These are phyloP conservation scores for Percopsis omiscomaycus DNA, from an alignment of 2,797 vertebrate genomes.

Conservation along the genomic window DNA sequence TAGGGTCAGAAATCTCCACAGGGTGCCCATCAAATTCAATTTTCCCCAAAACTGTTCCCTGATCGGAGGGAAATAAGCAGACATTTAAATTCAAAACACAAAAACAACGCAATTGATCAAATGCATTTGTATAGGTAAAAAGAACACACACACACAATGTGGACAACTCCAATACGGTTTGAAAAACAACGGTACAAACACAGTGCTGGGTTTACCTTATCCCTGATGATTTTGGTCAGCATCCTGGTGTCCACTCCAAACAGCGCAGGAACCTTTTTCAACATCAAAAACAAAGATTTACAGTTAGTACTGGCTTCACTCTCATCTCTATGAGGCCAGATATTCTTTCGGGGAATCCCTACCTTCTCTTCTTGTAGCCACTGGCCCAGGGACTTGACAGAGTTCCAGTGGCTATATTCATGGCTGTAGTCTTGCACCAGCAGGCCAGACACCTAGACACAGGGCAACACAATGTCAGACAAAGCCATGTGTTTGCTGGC, in stretches of 20 bases:
- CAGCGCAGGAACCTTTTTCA: conserved; percentile 87
- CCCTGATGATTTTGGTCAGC: conserved; percentile 91
- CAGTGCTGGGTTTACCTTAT: conserved; percentile 79
- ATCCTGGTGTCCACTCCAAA: conserved; percentile 94
- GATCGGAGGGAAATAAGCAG: conserved; percentile 13
- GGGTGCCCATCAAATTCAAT: conserved; percentile 95
- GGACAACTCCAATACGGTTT: no score
- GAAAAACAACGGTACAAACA: no score
- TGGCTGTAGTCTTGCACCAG: conserved; percentile 90
- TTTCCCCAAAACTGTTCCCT: conserved; percentile 94
- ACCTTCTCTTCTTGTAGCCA: conserved; percentile 95
- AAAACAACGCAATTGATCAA: neutral
- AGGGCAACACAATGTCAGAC: conserved; percentile 24
- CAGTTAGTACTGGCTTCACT: neutral
- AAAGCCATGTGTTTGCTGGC: neutral
- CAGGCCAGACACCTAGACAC: conserved; percentile 85
- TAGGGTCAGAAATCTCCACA: conserved; percentile 87
- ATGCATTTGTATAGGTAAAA: no score
- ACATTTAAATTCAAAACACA: neutral
- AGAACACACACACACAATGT: conserved; percentile 2
- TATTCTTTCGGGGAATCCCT: conserved; percentile 11
- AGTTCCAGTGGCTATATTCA: conserved; percentile 93
- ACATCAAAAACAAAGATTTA: conserved; percentile 12
- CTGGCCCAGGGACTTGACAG: conserved; percentile 85
- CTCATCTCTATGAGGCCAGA: neutral